Conservation (phyloP, 2,888 invertebrate species). For the Athalia circularis region DNA sequence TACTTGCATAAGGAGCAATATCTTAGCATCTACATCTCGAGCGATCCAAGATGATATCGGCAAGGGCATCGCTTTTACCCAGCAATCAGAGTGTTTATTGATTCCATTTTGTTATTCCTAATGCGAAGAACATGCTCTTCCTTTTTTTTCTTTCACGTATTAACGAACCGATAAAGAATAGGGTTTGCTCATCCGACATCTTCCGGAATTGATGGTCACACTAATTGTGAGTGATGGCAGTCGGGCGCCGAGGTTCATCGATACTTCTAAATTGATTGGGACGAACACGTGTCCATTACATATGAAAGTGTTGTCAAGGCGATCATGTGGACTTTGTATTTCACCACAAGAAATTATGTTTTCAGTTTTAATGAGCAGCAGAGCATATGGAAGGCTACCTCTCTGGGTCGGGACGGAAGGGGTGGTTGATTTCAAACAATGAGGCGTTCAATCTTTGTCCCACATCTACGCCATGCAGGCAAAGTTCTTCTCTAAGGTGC, state of each 20-base stretch:
- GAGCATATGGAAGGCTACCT: conserved; percentile 30
- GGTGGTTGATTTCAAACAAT: conserved; percentile 37
- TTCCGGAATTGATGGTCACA: neutral
- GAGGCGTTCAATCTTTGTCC: conserved; percentile 43
- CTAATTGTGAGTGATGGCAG: no score
- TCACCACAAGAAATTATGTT: conserved; percentile 14
- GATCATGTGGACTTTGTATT: conserved; percentile 1
- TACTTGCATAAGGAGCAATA: conserved; percentile 28
- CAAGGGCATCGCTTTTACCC: conserved; percentile 32
- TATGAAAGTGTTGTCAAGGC: conserved; percentile 22
- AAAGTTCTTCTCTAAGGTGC: conserved; percentile 38
- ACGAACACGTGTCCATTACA: no score
- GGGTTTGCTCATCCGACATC: neutral
- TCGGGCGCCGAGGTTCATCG: no score
- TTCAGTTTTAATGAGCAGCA: conserved; percentile 18
- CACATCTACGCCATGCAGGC: conserved; percentile 44
- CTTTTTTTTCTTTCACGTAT: neutral
- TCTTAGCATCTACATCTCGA: neutral
- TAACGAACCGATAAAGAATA: neutral
- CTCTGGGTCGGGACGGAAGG: conserved; percentile 14
- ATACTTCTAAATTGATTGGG: no score
- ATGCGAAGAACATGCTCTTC: neutral
- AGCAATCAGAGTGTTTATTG: conserved; percentile 3
- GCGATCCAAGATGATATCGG: conserved; percentile 8
- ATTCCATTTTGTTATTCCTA: neutral